Evolutionary conservation across 2,113 vertebrate species (phyloP).

Genomic region (Onychostoma macrolepis): DNA sequence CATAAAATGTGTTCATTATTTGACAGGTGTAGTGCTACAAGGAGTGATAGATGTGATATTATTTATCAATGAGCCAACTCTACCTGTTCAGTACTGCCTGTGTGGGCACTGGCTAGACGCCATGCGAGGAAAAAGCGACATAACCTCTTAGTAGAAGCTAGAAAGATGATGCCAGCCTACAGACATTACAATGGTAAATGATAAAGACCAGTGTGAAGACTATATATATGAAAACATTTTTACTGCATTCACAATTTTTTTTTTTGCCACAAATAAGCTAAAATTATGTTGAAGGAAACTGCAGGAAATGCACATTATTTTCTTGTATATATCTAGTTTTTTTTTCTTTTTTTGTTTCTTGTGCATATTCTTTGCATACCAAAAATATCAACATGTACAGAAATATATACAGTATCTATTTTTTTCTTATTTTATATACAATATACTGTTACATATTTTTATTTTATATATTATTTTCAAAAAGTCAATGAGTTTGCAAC

Average conservation of each 20-base stretch:
- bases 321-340: not conserved
- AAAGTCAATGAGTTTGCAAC: too few relatives aligned
- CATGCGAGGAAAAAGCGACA: not conserved
- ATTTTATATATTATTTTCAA: too few relatives aligned
- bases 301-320: not conserved
- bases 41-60: conserved; percentile 35
- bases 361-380: not conserved
- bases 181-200: too few relatives aligned
- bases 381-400: too few relatives aligned
- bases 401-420: too few relatives aligned
- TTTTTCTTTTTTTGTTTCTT: not conserved
- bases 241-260: not conserved
- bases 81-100: conserved; percentile 36
- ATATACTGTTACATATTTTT: too few relatives aligned
- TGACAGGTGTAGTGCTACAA: not conserved
- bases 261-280: not conserved
- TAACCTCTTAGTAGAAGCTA: conserved; percentile 7
- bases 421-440: too few relatives aligned
- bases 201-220: not conserved
- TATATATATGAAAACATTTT: not conserved
- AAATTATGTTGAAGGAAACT: too few relatives aligned
- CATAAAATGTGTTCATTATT: not conserved
- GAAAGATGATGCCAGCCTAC: not conserved
- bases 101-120: conserved; percentile 37
- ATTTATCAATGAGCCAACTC: conserved; percentile 13